Evolutionary conservation across 2,888 invertebrate species (phyloP).

Genomic region (Lacanobia wlatinum): DNA sequence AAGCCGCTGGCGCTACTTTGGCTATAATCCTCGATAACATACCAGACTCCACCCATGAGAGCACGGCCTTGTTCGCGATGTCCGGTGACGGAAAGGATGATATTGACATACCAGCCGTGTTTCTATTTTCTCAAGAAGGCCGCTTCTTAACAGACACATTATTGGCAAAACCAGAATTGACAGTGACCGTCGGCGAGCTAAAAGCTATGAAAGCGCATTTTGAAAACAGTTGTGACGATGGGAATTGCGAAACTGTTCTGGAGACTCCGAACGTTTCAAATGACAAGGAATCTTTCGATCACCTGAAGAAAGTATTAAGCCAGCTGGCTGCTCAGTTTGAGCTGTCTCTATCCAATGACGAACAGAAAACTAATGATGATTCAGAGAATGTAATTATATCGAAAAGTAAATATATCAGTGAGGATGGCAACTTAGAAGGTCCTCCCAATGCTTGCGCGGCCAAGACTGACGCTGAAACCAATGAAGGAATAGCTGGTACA

Average conservation of each 20-base stretch:
- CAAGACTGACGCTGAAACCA: conserved; percentile 40
- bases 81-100: conserved; percentile 97
- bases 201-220: conserved; percentile 80
- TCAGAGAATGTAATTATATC: conserved; percentile 63
- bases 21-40: conserved; percentile 97
- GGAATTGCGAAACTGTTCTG: conserved; percentile 73
- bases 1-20: conserved; percentile 95
- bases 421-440: conserved; percentile 57
- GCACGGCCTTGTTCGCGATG: conserved; percentile 98
- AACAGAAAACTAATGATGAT: conserved; percentile 66
- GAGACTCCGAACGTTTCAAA: conserved; percentile 64
- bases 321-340: conserved; percentile 85
- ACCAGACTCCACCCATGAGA: conserved; percentile 93
- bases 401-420: conserved; percentile 66
- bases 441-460: conserved; percentile 33
- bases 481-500: conserved; percentile 26
- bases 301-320: conserved; percentile 85
- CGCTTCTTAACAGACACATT: conserved; percentile 92
- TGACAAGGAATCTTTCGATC: conserved; percentile 82
- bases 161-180: conserved; percentile 88
- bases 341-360: conserved; percentile 77
- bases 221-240: conserved; percentile 74
- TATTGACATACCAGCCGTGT: conserved; percentile 97
- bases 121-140: conserved; percentile 96
- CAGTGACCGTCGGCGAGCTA: conserved; percentile 89